Conservation (phyloP, 2,113 vertebrate genomes). For the Rhipidura dahli region DNA sequence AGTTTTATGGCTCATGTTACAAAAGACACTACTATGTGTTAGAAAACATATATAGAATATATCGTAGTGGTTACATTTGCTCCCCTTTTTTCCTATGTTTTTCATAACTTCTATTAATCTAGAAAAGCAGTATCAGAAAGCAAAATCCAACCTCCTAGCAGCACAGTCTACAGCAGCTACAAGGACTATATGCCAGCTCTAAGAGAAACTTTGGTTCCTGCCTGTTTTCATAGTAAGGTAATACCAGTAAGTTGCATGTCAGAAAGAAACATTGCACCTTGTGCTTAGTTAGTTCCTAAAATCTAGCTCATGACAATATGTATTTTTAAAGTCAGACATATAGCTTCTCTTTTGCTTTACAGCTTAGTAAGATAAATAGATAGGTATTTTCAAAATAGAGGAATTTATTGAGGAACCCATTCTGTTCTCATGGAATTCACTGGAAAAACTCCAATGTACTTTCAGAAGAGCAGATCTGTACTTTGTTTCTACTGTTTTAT, state of each 20-base stretch:
- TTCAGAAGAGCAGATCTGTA: neutral
- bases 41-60: slow-evolving; percentile 44
- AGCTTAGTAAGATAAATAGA: neutral
- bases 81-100: neutral
- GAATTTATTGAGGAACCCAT: neutral
- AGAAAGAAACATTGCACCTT: neutral
- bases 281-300: neutral
- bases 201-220: slow-evolving; percentile 41
- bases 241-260: neutral
- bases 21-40: slow-evolving; percentile 40
- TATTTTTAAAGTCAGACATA: neutral
- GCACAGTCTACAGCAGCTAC: neutral
- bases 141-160: slow-evolving; percentile 4
- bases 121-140: slow-evolving; percentile 14
- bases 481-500: neutral
- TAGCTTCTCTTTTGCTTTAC: neutral
- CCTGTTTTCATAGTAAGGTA: neutral
- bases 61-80: slow-evolving; percentile 14
- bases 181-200: neutral
- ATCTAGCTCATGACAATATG: neutral
- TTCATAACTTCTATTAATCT: neutral
- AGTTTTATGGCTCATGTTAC: slow-evolving; percentile 58
- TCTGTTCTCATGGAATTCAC: neutral
- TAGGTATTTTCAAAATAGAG: neutral
- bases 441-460: neutral